Evolutionary conservation across 2,888 invertebrate species (phyloP).

Genomic region (Bellardia pandia): DNA sequence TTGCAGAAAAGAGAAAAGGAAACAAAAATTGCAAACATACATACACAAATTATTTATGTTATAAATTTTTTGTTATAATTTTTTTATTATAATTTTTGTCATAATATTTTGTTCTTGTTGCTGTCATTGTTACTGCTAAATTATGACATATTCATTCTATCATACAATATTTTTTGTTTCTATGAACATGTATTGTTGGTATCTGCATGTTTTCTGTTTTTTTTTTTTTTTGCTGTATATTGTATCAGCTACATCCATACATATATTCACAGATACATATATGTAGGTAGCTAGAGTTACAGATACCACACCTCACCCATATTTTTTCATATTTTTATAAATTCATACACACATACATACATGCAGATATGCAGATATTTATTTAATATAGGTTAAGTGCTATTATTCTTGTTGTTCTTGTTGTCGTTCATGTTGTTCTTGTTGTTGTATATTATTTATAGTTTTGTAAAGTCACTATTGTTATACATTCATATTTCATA

Average conservation of each 20-base stretch:
- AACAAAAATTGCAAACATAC: background rate
- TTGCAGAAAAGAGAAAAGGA: background rate
- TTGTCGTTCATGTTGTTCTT: slow-evolving; percentile 22
- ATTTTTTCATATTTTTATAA: background rate
- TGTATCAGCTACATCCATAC: background rate
- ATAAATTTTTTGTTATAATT: slow-evolving; percentile 45
- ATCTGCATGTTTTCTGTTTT: background rate
- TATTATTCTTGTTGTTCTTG: slow-evolving; percentile 57
- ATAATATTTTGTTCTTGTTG: slow-evolving; percentile 29
- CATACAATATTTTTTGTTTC: background rate
- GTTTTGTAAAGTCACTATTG: slow-evolving; percentile 64
- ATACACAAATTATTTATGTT: slow-evolving; percentile 36
- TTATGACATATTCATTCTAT: slow-evolving; percentile 65
- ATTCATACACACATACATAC: background rate
- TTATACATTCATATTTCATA: slow-evolving; percentile 59
- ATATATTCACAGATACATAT: background rate
- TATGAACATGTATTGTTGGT: background rate
- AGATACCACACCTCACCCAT: slow-evolving; percentile 4
- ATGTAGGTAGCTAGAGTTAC: background rate
- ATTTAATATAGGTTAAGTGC: slow-evolving; percentile 71
- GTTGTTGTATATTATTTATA: slow-evolving; percentile 62
- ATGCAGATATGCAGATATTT: slow-evolving; percentile 42
- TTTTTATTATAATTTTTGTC: slow-evolving; percentile 39
- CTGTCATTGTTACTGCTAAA: slow-evolving; percentile 53
- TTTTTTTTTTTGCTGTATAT: slow-evolving; percentile 14